phyloP scores from a whole-genome alignment of 2,113 vertebrate species.

The Apteryx owenii region DNA sequence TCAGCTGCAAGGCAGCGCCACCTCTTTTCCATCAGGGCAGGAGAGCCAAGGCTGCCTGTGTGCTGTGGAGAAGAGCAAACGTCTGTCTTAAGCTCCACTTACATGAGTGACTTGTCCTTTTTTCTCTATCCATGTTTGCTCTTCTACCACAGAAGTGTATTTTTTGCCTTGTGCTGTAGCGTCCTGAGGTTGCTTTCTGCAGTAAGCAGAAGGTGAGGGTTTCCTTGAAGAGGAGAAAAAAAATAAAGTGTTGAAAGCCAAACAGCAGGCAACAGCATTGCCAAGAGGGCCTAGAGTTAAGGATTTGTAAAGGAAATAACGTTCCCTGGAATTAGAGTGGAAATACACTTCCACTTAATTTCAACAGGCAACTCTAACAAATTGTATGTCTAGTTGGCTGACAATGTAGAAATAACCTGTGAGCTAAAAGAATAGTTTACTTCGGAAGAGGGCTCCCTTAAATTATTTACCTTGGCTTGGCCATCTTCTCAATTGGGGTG shows the following conservation, averaged over 20 bases:
- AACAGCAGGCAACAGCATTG: constrained; percentile 11
- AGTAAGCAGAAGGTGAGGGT: not conserved
- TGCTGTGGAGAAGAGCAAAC: not conserved
- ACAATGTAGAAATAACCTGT: constrained; percentile 24
- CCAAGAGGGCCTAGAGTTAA: not conserved
- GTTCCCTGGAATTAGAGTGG: constrained; percentile 26
- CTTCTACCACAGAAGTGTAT: not conserved
- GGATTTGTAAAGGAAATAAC: constrained; percentile 25
- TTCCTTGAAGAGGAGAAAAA: not conserved
- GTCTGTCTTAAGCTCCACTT: not conserved
- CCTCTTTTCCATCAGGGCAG: not conserved
- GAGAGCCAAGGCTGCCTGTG: not conserved
- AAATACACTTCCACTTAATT: constrained; percentile 49
- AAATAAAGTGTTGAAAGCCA: not conserved
- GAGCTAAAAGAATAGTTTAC: constrained; percentile 38
- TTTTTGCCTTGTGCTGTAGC: not conserved
- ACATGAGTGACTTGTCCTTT: not conserved
- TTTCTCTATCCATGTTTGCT: fast-evolving
- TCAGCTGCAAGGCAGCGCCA: not conserved
- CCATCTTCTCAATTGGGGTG: not conserved
- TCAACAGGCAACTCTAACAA: constrained; percentile 17
- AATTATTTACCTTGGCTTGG: constrained; percentile 62
- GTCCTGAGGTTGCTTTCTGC: not conserved
- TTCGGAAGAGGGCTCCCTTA: not conserved
- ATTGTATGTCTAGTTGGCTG: constrained; percentile 38